Conservation (phyloP, 2,113 vertebrate genomes). For the Lampris incognitus region DNA sequence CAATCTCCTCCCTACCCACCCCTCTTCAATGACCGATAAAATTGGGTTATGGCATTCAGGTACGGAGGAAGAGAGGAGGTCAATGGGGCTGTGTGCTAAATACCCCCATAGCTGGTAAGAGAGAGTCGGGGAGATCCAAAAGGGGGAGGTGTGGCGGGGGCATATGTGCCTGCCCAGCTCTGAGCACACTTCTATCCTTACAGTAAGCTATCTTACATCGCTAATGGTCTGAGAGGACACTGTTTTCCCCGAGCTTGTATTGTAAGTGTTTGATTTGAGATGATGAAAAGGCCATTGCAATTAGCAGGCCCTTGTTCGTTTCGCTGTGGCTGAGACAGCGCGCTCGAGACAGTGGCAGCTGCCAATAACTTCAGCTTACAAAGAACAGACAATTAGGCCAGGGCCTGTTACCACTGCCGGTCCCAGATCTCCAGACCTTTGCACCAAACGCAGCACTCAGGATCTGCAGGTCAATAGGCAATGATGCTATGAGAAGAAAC, state of each 20-base stretch:
- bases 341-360: constrained; percentile 86
- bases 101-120: constrained; percentile 59
- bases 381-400: constrained; percentile 87
- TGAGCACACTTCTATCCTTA: constrained; percentile 58
- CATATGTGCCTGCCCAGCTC: constrained; percentile 51
- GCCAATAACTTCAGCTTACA: constrained; percentile 88
- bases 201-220: constrained; percentile 61
- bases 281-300: constrained; percentile 96
- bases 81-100: constrained; percentile 83
- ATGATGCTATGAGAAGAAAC: constrained; percentile 79
- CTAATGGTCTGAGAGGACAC: constrained; percentile 85
- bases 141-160: constrained; percentile 25
- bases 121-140: constrained; percentile 44
- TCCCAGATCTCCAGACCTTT: constrained; percentile 87
- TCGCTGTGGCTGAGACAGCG: constrained; percentile 83
- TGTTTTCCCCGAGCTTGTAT: constrained; percentile 78
- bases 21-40: constrained; percentile 87
- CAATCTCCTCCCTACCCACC: constrained; percentile 71
- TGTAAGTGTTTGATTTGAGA: constrained; percentile 87
- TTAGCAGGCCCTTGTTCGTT: constrained; percentile 85
- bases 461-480: constrained; percentile 88
- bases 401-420: constrained; percentile 77
- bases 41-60: constrained; percentile 86
- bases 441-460: constrained; percentile 80
- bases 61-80: constrained; percentile 78